Evolutionary conservation across 2,797 vertebrate species (phyloP).

Genomic region (Pseudocheirus occidentalis): DNA sequence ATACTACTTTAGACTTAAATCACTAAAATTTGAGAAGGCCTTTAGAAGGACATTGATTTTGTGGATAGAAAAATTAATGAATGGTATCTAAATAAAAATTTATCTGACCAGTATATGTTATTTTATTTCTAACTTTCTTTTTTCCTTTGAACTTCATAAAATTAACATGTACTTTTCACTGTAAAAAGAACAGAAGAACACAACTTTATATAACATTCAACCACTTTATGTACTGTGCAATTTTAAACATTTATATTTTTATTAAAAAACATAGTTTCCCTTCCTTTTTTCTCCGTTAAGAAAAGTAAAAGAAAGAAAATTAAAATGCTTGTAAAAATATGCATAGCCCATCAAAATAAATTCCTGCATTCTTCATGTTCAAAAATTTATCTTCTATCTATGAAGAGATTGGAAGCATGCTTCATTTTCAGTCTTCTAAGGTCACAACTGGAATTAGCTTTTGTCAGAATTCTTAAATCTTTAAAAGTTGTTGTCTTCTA

Average conservation of each 20-base stretch:
- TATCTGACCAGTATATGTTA: neutral
- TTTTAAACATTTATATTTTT: neutral
- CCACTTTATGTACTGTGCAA: neutral
- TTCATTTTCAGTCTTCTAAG: neutral
- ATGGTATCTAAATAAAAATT: neutral
- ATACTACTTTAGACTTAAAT: neutral
- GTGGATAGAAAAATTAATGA: neutral
- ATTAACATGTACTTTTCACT: neutral
- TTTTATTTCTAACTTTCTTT: neutral
- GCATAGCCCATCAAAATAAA: neutral
- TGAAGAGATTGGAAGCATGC: neutral
- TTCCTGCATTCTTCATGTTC: neutral
- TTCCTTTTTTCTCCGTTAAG: neutral
- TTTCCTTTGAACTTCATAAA: neutral
- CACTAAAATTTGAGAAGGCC: neutral
- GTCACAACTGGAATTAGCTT: neutral
- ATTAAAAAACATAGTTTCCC: neutral
- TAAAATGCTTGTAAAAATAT: neutral
- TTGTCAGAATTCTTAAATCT: neutral
- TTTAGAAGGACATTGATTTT: neutral
- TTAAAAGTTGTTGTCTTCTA: neutral
- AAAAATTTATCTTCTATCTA: neutral
- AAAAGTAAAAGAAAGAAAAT: neutral
- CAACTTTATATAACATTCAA: neutral
- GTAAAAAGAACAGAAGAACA: neutral